Evolutionary conservation across 92 coral and sea anemone species (phyloP), one percentile per base, ranked within the genome.

Genomic region (Zoanthus gigantus): DNA sequence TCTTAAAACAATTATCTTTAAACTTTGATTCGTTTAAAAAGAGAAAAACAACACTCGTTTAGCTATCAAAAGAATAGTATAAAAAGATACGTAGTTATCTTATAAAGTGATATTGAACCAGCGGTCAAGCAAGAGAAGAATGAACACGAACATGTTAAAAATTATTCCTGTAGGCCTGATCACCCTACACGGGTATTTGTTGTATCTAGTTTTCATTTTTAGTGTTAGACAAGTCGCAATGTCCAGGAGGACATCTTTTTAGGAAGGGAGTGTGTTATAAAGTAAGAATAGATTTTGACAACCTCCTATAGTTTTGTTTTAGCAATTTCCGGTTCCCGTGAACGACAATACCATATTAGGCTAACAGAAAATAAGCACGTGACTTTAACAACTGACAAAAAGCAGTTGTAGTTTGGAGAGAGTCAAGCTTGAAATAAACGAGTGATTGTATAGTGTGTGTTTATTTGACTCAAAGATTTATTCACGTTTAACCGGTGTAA

Each of bases 221-320:
- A 28, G 46, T 74, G 16, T 34, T 57, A 58, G 67, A 57, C 17
- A 78, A 58, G 57, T 60, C 71, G 16, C 18, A 78, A 60, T 58
- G 83, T 60, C 83, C 71, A 60, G 83, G 71, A 78, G 83, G 83
- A 34, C 83, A 78, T 78, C 53, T 56, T 57, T 28, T 57, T 57
- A 78, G 83, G 83, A 60, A 52, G 83, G 71, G 71, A 78, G 71
- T 78, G 83, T 72, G 52, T 29, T 17, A 37, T 31, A 28, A 56
- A 45, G 23, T 23, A 23, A 23, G 23, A 23, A 23, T 23, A 23
- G 23, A 23, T 23, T 23, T 23, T 23, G 23, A 23, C 56, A 45
- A 37, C 56, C 63, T 56, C 63, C 63, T 56, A 56, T 56, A 56
- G 17, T 56, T 56, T 56, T 56, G 17, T 56, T 9, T 5, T 56